phyloP scores from a whole-genome alignment of 2,797 vertebrate species.

The Halcyon chelicuti region DNA sequence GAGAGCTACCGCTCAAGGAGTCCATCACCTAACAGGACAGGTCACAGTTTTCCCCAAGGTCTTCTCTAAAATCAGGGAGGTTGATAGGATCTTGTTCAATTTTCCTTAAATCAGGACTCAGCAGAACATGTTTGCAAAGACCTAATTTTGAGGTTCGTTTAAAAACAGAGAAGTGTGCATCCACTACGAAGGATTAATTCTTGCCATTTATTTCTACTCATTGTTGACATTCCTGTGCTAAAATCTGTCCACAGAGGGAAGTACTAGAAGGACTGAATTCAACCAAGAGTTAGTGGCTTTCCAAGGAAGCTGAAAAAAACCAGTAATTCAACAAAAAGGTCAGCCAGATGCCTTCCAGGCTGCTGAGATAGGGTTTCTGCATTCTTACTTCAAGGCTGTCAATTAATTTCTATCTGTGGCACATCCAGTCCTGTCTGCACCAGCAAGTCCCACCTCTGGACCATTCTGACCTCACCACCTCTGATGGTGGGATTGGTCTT shows the following conservation, averaged over 20 bases:
- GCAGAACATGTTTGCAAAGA: not conserved
- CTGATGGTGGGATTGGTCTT: not conserved
- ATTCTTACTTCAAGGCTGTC: not conserved
- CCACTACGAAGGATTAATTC: not conserved
- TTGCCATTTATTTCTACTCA: not conserved
- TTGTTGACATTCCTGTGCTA: not conserved
- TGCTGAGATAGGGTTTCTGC: not conserved
- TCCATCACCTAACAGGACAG: not conserved
- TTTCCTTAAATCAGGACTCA: not conserved
- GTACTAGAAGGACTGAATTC: not conserved
- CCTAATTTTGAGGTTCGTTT: not conserved
- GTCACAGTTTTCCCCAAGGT: not conserved
- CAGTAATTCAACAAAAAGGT: not conserved
- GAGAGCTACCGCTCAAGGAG: not conserved
- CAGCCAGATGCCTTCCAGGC: not conserved
- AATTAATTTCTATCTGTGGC: not conserved
- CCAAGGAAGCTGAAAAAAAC: not conserved
- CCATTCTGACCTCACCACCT: not conserved
- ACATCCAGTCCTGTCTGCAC: not conserved
- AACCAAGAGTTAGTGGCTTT: not conserved
- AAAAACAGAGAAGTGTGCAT: not conserved
- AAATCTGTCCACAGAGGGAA: not conserved
- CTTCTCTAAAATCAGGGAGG: not conserved
- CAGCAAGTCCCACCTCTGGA: not conserved
- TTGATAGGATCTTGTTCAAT: not conserved